Conservation (phyloP, 2,888 invertebrate species). For the Pasiphila rectangulata region DNA sequence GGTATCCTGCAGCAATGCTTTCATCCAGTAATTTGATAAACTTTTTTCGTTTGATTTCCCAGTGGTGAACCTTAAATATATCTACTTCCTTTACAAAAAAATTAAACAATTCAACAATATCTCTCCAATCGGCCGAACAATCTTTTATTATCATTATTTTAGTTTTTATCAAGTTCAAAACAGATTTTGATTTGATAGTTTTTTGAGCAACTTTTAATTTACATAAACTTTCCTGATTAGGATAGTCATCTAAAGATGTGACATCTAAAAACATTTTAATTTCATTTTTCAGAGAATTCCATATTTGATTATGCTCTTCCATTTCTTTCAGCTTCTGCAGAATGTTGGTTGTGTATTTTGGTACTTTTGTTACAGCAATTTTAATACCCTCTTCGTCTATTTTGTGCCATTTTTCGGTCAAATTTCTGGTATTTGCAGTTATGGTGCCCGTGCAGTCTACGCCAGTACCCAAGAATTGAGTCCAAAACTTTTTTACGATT, state of each 20-base stretch:
- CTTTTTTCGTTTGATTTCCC: neutral
- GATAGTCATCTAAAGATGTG: neutral
- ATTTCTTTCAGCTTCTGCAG: constrained; percentile 1
- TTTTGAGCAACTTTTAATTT: neutral
- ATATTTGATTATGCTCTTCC: neutral
- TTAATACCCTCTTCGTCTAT: neutral
- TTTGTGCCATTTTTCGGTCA: neutral
- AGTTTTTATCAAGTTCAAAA: neutral
- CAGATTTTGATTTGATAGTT: neutral
- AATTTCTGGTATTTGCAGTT: neutral
- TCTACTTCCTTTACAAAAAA: constrained; percentile 4
- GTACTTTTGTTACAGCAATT: neutral
- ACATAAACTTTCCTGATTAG: neutral
- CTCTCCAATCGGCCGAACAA: constrained; percentile 2
- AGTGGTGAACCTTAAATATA: neutral
- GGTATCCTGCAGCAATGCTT: neutral
- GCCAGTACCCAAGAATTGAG: neutral
- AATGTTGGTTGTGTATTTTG: neutral
- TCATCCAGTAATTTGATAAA: neutral
- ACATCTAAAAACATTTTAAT: neutral
- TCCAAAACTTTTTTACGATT: neutral
- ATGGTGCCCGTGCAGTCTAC: neutral
- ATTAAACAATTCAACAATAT: constrained; percentile 1
- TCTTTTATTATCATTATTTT: neutral
- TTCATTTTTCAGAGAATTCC: neutral